Conservation (phyloP, 1,140 invertebrate species). For the Hormaphis cornu region DNA sequence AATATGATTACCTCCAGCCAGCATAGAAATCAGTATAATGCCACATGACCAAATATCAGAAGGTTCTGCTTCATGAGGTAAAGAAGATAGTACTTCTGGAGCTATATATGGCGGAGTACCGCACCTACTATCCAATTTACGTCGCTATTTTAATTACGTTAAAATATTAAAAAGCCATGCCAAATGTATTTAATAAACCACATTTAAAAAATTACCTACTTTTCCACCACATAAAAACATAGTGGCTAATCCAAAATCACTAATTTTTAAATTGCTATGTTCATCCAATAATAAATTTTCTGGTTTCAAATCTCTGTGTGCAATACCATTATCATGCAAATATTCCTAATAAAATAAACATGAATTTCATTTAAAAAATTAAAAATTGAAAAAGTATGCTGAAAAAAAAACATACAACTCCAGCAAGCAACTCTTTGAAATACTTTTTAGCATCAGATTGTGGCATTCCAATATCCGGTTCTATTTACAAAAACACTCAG, state of each 20-base stretch:
- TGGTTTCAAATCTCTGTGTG: conserved; percentile 88
- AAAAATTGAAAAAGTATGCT: neutral
- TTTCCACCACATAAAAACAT: conserved; percentile 57
- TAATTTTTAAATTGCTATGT: conserved; percentile 83
- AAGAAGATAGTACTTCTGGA: conserved; percentile 72
- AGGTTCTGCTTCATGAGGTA: conserved; percentile 76
- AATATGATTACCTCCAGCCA: conserved; percentile 70
- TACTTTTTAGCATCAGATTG: conserved; percentile 69
- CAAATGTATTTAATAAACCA: no score
- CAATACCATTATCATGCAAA: conserved; percentile 68
- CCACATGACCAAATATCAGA: conserved; percentile 96
- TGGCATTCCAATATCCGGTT: conserved; percentile 89
- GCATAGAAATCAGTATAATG: conserved; percentile 82
- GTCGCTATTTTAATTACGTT: conserved; percentile 45
- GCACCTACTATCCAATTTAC: conserved; percentile 75
- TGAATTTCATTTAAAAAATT: neutral
- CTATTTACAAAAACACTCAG: conserved; percentile 48
- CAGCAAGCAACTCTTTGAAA: conserved; percentile 76
- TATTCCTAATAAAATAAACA: conserved; percentile 50
- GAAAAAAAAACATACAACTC: conserved; percentile 49
- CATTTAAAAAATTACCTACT: conserved; percentile 36
- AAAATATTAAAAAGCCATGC: no score
- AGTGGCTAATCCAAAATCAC: conserved; percentile 95
- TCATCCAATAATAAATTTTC: conserved; percentile 88
- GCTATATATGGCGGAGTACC: conserved; percentile 92